These are phyloP conservation scores for Nemotelus pantherinus DNA, from an alignment of 2,888 invertebrate genomes.

Conservation along the genomic window DNA sequence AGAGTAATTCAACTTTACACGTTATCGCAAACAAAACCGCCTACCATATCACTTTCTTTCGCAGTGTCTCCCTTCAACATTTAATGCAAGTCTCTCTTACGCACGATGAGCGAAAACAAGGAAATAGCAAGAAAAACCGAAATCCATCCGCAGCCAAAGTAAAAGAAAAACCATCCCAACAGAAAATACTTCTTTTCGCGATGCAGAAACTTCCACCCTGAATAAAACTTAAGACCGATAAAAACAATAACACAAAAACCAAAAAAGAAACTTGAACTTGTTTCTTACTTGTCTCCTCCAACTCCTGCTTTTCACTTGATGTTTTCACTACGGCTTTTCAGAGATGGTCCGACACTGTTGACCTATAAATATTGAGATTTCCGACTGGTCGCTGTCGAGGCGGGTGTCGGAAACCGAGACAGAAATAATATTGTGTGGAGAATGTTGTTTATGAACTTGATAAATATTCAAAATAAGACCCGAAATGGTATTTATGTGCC, in stretches of 20 bases:
- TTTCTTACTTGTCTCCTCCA: not conserved
- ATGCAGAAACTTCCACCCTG: conserved; percentile 5
- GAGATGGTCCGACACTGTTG: conserved; percentile 10
- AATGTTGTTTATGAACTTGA: conserved; percentile 9
- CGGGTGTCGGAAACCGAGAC: not conserved
- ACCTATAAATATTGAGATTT: conserved; percentile 26
- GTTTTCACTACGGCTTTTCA: not conserved
- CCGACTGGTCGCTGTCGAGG: not conserved
- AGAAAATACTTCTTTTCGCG: not conserved
- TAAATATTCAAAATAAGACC: conserved; percentile 33
- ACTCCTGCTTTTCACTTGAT: no score
- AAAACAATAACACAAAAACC: conserved; percentile 9
- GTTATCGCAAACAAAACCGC: no score
- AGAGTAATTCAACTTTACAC: no score
- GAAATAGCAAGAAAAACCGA: not conserved
- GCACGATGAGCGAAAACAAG: not conserved
- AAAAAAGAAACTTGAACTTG: not conserved
- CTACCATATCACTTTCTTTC: no score
- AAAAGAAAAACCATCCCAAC: not conserved
- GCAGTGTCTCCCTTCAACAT: no score
- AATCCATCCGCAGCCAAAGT: not conserved
- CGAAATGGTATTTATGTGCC: conserved; percentile 34
- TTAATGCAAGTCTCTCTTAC: no score
- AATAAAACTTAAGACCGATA: conserved; percentile 1
- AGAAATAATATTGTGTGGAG: conserved; percentile 19